Percentiles rank a stretch among this genome's conserved stretches.
Evolutionary conservation across 2,797 vertebrate genomes (phyloP).

Genomic region (Lagothrix lagotricha): DNA sequence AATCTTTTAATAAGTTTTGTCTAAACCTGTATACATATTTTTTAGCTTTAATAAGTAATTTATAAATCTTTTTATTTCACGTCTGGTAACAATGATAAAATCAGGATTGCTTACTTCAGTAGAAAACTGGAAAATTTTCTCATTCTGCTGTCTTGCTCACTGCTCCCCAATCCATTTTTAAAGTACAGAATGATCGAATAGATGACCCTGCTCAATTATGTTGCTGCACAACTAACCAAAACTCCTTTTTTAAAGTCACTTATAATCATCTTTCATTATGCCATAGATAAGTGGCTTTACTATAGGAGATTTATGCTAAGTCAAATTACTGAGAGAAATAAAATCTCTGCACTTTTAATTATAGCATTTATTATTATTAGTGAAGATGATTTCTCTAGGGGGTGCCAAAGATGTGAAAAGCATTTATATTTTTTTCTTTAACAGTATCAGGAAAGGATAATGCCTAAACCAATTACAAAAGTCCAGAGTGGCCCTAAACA

Average conservation of each 20-base stretch:
- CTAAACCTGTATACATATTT: background rate
- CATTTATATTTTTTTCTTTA: slow-evolving; percentile 1
- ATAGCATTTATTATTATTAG: background rate
- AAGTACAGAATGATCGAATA: background rate
- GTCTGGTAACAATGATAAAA: background rate
- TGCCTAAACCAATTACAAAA: background rate
- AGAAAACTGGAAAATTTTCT: background rate
- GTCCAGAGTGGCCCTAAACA: background rate
- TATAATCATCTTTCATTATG: slow-evolving; percentile 17
- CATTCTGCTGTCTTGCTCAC: background rate
- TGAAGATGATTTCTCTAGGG: slow-evolving; percentile 24
- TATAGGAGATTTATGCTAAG: background rate
- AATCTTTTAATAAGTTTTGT: background rate
- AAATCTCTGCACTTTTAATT: slow-evolving; percentile 17
- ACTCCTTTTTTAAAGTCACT: slow-evolving; percentile 14
- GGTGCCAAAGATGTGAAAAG: slow-evolving; percentile 18
- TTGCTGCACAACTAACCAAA: slow-evolving; percentile 14
- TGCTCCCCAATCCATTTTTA: background rate
- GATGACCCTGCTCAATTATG: background rate
- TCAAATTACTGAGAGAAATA: background rate
- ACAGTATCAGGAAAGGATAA: slow-evolving; percentile 9
- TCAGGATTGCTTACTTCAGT: background rate
- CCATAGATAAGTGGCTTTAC: slow-evolving; percentile 2
- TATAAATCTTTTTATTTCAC: slow-evolving; percentile 41
- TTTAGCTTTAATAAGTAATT: slow-evolving; percentile 9